Evolutionary conservation across 2,113 vertebrate species (phyloP), one percentile per base, ranked within the genome.

Genomic region (Synodontis membranacea): DNA sequence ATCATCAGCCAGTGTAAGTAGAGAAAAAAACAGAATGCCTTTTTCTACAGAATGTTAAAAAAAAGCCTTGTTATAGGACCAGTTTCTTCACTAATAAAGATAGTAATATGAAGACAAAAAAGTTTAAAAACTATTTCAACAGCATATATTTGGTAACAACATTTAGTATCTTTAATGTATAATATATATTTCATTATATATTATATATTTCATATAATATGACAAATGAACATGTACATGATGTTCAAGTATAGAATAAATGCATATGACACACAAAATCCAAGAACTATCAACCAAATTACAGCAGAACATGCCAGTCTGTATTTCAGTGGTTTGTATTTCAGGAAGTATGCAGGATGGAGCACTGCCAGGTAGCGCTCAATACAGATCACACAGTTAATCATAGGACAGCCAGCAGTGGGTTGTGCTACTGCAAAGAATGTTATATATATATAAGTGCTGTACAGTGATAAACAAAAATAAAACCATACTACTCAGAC

Each of bases 321-420:
- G 28, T 87, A 89, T 86, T 83, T 83, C 50, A 86, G 72, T 50
- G 88, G 83, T 83, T 89, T 89, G 83, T 0, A 86, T 80, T 87
- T 89, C 31, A 87, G 80, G 37, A 89, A 89, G 31, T 34, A 87
- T 48, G 87, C 44, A 64, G 88, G 86, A 74, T 87, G 9, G 3
- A 86, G 14, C 2, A 81, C 78, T 72, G 84, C 84, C 37, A 81
- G 7, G 39, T 86, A 86, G 1, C 76, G 78, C 50, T 81, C 84
- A 79, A 86, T 17, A n/a, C 84, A 86, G 75, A 68, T 86, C 44
- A 72, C 28, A 44, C 52, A 72, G 83, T 70, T 84, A 52, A 86
- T 87, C 52, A 84, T 12, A 81, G 85, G 88, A 64, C n/a, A 68
- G 34, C 88, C 76, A 74, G 23, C 83, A 31, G 42, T 28, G 37